phyloP scores from a whole-genome alignment of 2,797 vertebrate species.

The Glyptemys insculpta region DNA sequence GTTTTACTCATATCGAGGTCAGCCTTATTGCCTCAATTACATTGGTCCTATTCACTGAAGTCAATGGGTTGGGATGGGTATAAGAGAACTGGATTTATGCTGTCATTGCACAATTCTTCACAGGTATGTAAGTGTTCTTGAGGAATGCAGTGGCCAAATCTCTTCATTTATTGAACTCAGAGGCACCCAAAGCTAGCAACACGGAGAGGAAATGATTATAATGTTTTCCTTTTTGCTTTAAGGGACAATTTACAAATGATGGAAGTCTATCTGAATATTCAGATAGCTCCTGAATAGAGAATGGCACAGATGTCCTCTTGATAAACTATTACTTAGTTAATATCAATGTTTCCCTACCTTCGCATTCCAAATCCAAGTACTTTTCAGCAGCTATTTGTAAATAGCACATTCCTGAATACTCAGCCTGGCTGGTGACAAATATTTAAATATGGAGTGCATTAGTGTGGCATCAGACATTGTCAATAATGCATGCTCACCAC shows the following conservation, averaged over 20 bases:
- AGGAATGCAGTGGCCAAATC: neutral
- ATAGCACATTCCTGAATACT: conserved; percentile 69
- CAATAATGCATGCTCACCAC: conserved; percentile 79
- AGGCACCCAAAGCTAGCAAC: neutral
- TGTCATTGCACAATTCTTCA: neutral
- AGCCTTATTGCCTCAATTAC: neutral
- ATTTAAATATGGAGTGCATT: conserved; percentile 69
- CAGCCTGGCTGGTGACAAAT: conserved; percentile 70
- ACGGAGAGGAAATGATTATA: neutral
- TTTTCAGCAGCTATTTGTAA: conserved; percentile 72
- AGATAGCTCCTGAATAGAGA: neutral
- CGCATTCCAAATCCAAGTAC: neutral
- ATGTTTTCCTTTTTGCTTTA: neutral
- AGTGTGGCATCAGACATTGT: conserved; percentile 77
- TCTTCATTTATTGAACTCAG: neutral
- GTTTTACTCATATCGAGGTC: neutral
- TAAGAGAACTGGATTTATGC: neutral
- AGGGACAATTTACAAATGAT: neutral
- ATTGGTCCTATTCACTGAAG: neutral
- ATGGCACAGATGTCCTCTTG: neutral
- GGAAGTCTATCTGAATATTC: conserved; percentile 38
- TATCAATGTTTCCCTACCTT: conserved; percentile 16
- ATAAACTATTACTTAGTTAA: conserved; percentile 62
- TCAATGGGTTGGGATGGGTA: neutral
- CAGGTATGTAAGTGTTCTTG: neutral